Percentiles rank a stretch among this genome's conserved stretches.
Evolutionary conservation across 2,113 vertebrate genomes (phyloP).

Genomic region (Pantherophis guttatus): DNA sequence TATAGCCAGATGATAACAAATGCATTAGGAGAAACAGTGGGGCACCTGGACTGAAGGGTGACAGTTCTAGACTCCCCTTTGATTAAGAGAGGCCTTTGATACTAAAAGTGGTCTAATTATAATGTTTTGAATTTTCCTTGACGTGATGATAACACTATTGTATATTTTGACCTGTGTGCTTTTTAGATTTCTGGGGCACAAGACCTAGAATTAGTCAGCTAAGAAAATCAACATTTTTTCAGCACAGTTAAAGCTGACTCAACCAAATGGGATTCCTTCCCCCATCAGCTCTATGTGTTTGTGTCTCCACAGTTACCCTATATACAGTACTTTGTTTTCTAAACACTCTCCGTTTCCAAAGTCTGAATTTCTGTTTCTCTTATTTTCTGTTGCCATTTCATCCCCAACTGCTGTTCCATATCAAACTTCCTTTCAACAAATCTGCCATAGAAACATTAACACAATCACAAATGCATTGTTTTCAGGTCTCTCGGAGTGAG

Average conservation of each 20-base stretch:
- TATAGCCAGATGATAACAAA: not conserved
- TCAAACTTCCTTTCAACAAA: slow-evolving; percentile 63
- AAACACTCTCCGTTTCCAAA: slow-evolving; percentile 30
- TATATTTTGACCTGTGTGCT: not conserved
- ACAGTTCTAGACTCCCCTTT: not conserved
- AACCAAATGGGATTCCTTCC: not conserved
- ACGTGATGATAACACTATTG: not conserved
- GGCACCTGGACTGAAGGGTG: not conserved
- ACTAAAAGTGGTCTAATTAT: not conserved
- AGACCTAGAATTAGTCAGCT: not conserved
- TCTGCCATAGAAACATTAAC: slow-evolving; percentile 51
- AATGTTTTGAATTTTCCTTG: not conserved
- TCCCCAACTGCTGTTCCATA: slow-evolving; percentile 44
- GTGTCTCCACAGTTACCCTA: not conserved
- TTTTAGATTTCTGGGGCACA: not conserved
- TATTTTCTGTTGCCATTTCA: slow-evolving; percentile 46
- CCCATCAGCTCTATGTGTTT: not conserved
- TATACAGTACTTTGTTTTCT: not conserved
- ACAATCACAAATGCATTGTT: slow-evolving; percentile 64
- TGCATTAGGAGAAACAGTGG: not conserved
- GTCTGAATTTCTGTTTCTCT: slow-evolving; percentile 1
- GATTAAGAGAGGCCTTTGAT: not conserved
- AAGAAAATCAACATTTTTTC: slow-evolving; percentile 10
- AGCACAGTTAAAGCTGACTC: not conserved
- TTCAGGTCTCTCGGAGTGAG: slow-evolving; percentile 62